These are phyloP conservation scores for Thunnus albacares DNA, from an alignment of 2,797 vertebrate genomes.

Conservation along the genomic window DNA sequence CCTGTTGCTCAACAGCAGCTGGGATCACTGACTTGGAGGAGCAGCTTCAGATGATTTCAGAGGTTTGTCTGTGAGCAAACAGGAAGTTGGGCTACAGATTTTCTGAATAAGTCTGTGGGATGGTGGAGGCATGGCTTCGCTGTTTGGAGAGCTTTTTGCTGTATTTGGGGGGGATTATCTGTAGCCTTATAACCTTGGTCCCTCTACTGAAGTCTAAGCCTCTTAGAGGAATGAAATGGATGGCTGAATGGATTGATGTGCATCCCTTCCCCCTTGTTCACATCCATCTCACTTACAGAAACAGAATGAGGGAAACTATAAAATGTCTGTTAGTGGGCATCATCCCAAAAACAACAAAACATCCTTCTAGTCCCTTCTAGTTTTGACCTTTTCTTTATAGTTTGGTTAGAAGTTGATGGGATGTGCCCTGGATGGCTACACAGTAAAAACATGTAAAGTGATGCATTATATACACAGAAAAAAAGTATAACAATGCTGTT, in stretches of 20 bases:
- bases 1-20: conserved; percentile 60
- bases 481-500: too few species aligned
- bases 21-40: conserved; percentile 48
- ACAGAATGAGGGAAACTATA: conserved; percentile 38
- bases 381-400: neutral
- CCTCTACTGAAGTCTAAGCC: conserved; percentile 81
- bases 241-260: conserved; percentile 71
- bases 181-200: conserved; percentile 79
- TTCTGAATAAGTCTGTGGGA: conserved; percentile 63
- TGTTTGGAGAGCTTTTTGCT: conserved; percentile 71
- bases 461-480: too few species aligned
- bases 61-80: conserved; percentile 40
- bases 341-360: conserved; percentile 34
- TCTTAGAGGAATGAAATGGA: conserved; percentile 82
- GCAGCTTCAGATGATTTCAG: conserved; percentile 60
- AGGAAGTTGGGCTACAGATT: conserved; percentile 56
- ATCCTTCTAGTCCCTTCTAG: neutral
- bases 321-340: conserved; percentile 48
- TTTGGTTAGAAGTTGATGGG: neutral
- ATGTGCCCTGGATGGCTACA: too few species aligned
- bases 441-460: too few species aligned
- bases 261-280: conserved; percentile 68
- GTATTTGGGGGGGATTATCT: conserved; percentile 81
- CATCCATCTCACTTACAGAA: conserved; percentile 61
- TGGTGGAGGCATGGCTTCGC: conserved; percentile 39